Evolutionary conservation across 2,888 invertebrate species (phyloP).

Genomic region (Drosophila anomelani): DNA sequence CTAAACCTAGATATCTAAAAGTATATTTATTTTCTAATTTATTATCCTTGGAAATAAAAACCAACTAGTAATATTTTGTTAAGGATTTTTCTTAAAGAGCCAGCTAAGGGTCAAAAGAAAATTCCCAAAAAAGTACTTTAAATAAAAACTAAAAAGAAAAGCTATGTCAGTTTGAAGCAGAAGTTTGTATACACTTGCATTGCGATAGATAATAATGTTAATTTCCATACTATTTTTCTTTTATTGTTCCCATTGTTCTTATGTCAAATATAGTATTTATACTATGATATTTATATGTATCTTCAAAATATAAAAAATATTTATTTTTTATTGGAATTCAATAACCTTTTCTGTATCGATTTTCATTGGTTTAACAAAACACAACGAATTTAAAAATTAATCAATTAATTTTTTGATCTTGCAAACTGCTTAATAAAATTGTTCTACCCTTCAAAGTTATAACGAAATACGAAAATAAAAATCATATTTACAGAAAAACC

Average conservation of each 20-base stretch:
- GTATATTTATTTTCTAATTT: no score
- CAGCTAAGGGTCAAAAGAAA: neutral
- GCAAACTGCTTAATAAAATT: neutral
- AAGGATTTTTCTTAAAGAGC: neutral
- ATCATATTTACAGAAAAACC: slow-evolving; percentile 2
- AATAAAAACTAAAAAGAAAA: neutral
- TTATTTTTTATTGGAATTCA: no score
- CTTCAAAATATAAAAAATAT: no score
- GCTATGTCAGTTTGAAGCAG: neutral
- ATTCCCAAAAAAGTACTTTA: neutral
- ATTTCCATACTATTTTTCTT: neutral
- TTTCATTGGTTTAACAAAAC: neutral
- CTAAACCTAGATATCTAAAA: no score
- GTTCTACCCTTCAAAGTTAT: neutral
- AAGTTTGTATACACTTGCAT: neutral
- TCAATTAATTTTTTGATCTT: neutral
- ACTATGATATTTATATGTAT: no score
- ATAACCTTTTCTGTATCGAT: neutral
- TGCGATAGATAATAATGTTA: neutral
- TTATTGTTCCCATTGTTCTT: no score
- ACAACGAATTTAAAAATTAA: neutral
- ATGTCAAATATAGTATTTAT: no score
- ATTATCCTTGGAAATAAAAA: neutral
- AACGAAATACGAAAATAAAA: neutral
- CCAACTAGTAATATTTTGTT: neutral